These are phyloP conservation scores for Micrasema longulum DNA, from an alignment of 1,140 invertebrate species.

Conservation along the genomic window DNA sequence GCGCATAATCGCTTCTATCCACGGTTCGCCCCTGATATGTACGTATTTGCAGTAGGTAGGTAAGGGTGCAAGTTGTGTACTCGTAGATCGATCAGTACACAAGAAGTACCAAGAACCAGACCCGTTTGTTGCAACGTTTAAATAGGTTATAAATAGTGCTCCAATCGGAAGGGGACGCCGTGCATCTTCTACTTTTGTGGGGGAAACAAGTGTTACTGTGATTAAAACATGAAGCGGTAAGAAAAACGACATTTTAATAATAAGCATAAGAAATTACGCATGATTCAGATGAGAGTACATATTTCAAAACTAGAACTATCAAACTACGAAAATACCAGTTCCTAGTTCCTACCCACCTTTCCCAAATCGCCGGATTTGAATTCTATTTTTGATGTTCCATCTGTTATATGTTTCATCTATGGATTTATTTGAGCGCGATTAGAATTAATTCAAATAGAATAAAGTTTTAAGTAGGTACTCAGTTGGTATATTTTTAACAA, in stretches of 20 bases:
- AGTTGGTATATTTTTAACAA: too few species aligned
- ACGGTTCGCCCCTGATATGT: too few species aligned
- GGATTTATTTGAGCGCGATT: not conserved
- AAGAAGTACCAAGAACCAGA: constrained; percentile 10
- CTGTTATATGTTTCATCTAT: not conserved
- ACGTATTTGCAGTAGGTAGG: too few species aligned
- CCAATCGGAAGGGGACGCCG: not conserved
- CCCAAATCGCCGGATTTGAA: too few species aligned
- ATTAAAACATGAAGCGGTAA: constrained; percentile 13
- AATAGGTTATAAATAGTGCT: constrained; percentile 53
- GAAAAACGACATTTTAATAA: not conserved
- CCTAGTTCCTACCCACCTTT: too few species aligned
- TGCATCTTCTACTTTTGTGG: constrained; percentile 21
- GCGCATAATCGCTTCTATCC: too few species aligned
- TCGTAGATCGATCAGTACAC: not conserved
- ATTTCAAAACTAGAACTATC: too few species aligned
- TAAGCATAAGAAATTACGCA: too few species aligned
- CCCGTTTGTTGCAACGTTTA: constrained; percentile 47
- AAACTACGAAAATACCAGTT: too few species aligned
- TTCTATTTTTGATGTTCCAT: not conserved
- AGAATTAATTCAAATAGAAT: not conserved
- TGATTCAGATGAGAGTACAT: too few species aligned
- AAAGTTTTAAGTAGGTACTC: too few species aligned
- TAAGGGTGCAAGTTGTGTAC: too few species aligned
- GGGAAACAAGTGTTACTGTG: constrained; percentile 28